Base-by-base conservation (phyloP, 92 coral and sea anemone species). In the Anthopleura xanthogrammica region DNA sequence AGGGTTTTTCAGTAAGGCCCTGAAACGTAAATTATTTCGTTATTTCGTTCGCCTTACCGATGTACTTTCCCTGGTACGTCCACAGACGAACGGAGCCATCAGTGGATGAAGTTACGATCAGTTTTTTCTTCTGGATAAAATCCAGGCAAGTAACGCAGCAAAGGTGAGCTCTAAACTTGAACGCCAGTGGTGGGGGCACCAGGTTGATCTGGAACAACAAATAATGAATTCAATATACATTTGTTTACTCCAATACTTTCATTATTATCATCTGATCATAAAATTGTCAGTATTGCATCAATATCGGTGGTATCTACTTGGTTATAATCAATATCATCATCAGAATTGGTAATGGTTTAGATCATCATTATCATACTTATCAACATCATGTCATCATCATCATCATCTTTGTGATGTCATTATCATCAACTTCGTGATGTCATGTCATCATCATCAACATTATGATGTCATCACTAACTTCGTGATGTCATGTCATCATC, bases 61-160 rank as follows among this genome's bases (percentile, higher is more conserved):
- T 79, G 72, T 95, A 95, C 81, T 89, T 90, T 43, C 98, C 98
- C 12, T 77, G 60, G 57, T 87, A 83, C 5, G 91, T 89, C 98
- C 99, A 96, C 87, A 96, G 91, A 36, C 99, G 92, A 2, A 90
- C 93, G 57, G 99, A 96, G 70, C 95, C 86, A 81, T 96, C 99
- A 42, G 88, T 80, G 52, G 99, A 96, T 2, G 95, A 96, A 5
- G 93, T 85, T 66, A 96, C 93, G 70, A 96, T 78, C n/a, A 96
- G 73, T 29, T 85, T 85, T 29, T 83, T 90, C 41, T 82, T 79
- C 36, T 85, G 88, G 12, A 96, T 96, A 77, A 85, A 96, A 56
- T 94, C 98, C 77, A 96, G 81, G 85, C 97, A 92, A 8, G 90
- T 84, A 8, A 96, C 71, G 17, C 93, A 86, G 88, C 81, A 64